These are phyloP conservation scores for Lasioglossum calceatum DNA, from an alignment of 2,888 invertebrate species.

Conservation along the genomic window DNA sequence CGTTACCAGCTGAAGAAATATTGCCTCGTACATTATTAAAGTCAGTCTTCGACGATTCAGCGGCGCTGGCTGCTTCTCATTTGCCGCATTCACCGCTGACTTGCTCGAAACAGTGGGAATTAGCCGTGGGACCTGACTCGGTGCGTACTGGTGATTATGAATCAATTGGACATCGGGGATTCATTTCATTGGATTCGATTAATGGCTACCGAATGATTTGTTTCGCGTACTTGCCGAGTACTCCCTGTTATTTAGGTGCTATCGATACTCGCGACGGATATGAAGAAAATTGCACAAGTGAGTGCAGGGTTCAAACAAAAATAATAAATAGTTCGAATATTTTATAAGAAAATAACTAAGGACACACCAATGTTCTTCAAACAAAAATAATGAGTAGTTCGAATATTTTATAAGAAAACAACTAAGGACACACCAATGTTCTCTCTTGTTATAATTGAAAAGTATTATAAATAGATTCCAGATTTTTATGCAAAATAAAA, in stretches of 20 bases:
- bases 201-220: conserved; percentile 2
- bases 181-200: conserved; percentile 2
- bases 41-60: conserved; percentile 20
- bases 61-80: conserved; percentile 27
- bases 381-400: background rate
- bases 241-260: background rate
- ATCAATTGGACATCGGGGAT: conserved; percentile 11
- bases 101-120: conserved; percentile 11
- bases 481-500: background rate
- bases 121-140: background rate
- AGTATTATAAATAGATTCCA: background rate
- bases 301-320: background rate
- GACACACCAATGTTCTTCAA: background rate
- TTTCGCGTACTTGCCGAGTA: background rate
- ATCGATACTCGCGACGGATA: background rate
- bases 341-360: background rate
- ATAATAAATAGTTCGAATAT: background rate
- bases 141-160: background rate
- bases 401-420: background rate
- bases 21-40: conserved; percentile 31
- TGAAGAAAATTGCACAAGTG: background rate
- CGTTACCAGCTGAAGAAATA: conserved; percentile 37
- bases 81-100: conserved; percentile 24
- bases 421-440: background rate
- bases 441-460: background rate